These are phyloP conservation scores for Sardinella longiceps DNA, from an alignment of 2,797 vertebrate genomes.

Conservation along the genomic window DNA sequence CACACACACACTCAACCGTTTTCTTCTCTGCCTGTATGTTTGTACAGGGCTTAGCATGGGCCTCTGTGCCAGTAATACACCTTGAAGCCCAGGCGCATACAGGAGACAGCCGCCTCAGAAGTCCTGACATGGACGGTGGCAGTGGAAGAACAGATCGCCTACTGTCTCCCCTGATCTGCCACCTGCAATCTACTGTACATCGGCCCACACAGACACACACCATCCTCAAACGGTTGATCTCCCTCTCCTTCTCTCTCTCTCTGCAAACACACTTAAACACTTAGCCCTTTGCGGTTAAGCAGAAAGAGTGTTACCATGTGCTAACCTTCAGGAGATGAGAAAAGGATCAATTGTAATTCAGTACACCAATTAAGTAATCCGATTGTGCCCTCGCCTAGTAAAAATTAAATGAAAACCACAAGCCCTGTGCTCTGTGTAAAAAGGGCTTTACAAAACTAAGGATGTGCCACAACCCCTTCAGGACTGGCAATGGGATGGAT, in stretches of 20 bases:
- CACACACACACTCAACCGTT: conserved; percentile 7
- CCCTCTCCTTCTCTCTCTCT: background rate
- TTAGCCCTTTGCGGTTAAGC: background rate
- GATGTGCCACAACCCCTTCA: background rate
- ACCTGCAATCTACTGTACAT: background rate
- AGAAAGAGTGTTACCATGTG: background rate
- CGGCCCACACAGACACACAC: background rate
- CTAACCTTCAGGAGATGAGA: conserved; percentile 2
- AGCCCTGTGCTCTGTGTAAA: background rate
- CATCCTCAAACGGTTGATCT: background rate
- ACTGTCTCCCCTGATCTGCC: background rate
- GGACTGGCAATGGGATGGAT: too few relatives aligned
- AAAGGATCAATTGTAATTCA: background rate
- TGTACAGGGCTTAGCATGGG: too few relatives aligned
- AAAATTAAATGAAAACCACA: background rate
- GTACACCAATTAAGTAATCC: background rate
- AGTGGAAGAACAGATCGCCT: background rate
- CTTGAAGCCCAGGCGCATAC: background rate
- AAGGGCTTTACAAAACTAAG: background rate
- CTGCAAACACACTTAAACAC: background rate
- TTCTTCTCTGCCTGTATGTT: too few relatives aligned
- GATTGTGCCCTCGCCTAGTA: background rate
- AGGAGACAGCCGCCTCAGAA: background rate
- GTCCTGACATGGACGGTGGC: background rate
- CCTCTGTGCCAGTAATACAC: background rate